phyloP scores from a whole-genome alignment of 2,888 invertebrate species.

The Sinotaia quadrata region DNA sequence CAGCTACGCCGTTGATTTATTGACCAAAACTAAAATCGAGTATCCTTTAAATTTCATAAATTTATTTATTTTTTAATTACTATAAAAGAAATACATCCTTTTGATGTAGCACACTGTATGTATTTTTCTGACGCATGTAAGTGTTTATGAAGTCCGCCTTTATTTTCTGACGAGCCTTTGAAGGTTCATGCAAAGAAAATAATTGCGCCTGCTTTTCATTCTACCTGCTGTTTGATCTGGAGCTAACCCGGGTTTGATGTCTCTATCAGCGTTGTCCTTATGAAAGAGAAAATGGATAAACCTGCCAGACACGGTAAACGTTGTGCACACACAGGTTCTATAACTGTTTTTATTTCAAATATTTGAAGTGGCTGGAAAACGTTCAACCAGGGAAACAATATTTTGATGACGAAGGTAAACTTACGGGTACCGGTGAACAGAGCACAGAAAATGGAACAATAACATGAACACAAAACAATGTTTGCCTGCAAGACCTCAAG shows the following conservation, averaged over 20 bases:
- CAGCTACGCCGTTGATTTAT: too few species aligned
- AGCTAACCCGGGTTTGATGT: neutral
- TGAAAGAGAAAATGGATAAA: conserved; percentile 1
- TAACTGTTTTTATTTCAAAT: conserved; percentile 1
- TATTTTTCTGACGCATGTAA: too few species aligned
- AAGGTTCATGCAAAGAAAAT: neutral
- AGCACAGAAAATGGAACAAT: too few species aligned
- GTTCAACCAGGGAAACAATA: neutral
- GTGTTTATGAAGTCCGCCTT: too few species aligned
- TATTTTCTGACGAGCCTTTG: neutral
- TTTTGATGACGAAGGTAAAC: conserved; percentile 15
- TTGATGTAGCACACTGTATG: too few species aligned
- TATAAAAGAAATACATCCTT: too few species aligned
- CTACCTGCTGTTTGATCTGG: conserved; percentile 9
- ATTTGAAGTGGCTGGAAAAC: conserved; percentile 4
- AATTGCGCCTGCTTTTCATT: neutral
- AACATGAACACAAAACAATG: too few species aligned
- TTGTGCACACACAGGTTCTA: conserved; percentile 10
- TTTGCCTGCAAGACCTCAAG: too few species aligned
- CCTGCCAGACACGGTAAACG: neutral
- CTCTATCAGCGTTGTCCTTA: neutral
- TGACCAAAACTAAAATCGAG: too few species aligned
- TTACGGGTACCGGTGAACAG: too few species aligned
- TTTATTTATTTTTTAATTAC: too few species aligned
- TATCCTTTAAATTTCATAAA: too few species aligned